phyloP scores from a whole-genome alignment of 2,797 vertebrate genomes.

The Chaetodon trifasciatus region DNA sequence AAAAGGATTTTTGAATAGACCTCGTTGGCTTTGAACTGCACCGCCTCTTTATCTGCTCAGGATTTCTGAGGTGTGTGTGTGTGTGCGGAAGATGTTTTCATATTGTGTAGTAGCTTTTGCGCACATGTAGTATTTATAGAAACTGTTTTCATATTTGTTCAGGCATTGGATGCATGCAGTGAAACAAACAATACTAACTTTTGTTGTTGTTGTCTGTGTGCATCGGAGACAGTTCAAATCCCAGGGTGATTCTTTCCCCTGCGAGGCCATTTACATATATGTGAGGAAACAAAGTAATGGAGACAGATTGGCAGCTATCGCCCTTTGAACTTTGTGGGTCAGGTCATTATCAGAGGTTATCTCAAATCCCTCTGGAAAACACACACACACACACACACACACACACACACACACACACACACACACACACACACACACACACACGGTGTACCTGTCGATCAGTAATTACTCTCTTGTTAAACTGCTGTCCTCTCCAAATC shows the following conservation, averaged over 20 bases:
- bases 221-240: background rate
- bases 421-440: conserved; percentile 7
- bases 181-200: background rate
- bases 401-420: background rate
- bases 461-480: conserved; percentile 23
- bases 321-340: conserved; percentile 46
- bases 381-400: background rate
- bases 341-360: conserved; percentile 34
- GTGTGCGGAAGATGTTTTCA: background rate
- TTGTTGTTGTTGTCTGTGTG: background rate
- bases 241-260: background rate
- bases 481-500: background rate
- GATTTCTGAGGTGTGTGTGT: background rate
- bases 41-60: conserved; percentile 1
- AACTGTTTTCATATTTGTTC: conserved; percentile 1
- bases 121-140: background rate
- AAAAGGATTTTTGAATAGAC: conserved; percentile 32
- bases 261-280: background rate
- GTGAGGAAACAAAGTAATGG: conserved; percentile 14
- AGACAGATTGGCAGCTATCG: background rate
- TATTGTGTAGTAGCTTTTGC: background rate
- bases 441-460: background rate
- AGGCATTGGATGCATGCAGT: rapidly evolving
- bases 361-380: background rate
- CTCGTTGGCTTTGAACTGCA: conserved; percentile 32